Conservation (phyloP, 2,797 vertebrate species). For the Pangasius krempfi region DNA sequence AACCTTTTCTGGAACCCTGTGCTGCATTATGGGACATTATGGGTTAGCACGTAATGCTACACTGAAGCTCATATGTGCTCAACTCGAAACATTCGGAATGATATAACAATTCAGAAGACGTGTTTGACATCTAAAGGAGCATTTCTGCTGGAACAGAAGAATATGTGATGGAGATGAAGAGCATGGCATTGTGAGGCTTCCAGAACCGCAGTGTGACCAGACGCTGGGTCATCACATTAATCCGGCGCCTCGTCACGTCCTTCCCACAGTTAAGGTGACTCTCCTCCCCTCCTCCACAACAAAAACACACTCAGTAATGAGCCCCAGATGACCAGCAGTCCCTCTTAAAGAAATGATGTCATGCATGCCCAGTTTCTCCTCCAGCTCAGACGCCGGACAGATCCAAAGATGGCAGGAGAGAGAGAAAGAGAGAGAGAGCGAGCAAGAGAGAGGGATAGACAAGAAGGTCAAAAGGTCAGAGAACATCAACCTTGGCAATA, state of each 20-base stretch:
- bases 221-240: conserved; percentile 54
- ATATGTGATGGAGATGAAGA: conserved; percentile 5
- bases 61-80: neutral
- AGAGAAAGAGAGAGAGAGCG: neutral
- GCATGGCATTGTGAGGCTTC: conserved; percentile 18
- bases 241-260: conserved; percentile 44
- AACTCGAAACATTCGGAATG: neutral
- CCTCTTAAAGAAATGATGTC: conserved; percentile 69
- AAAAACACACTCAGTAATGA: conserved; percentile 63
- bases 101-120: neutral
- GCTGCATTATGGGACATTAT: neutral
- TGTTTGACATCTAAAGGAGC: neutral
- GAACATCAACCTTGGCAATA: conserved; percentile 41
- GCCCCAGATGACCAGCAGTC: conserved; percentile 71
- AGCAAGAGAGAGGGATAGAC: conserved; percentile 41
- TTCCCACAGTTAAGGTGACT: conserved; percentile 55
- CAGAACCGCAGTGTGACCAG: conserved; percentile 42
- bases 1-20: neutral
- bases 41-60: neutral
- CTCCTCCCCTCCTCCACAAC: conserved; percentile 53
- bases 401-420: conserved; percentile 64
- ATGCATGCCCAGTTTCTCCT: conserved; percentile 74
- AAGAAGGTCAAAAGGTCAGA: conserved; percentile 43
- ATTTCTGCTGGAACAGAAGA: conserved; percentile 33
- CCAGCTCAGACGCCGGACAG: conserved; percentile 61